Evolutionary conservation across 2,888 invertebrate genomes (phyloP).

Genomic region (Caenorhabditis macrosperma): DNA sequence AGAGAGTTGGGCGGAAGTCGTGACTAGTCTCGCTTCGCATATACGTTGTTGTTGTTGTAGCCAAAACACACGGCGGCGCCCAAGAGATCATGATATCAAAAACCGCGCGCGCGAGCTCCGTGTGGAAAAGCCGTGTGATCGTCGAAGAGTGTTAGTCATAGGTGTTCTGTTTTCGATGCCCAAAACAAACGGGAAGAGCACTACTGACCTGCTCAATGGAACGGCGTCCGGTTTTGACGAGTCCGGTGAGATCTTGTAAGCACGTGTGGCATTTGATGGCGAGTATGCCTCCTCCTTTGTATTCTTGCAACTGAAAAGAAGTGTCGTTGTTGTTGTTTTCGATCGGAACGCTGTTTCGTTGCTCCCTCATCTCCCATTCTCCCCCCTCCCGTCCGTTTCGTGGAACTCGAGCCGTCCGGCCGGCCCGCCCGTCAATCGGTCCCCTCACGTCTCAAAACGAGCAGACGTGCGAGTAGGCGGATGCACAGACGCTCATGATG

Average conservation of each 20-base stretch:
- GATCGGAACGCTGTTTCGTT: slow-evolving; percentile 7
- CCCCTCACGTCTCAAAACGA: background rate
- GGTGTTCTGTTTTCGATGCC: background rate
- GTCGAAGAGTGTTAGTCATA: background rate
- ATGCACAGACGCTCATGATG: slow-evolving; percentile 28
- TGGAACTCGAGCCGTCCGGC: no score
- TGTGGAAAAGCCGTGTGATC: background rate
- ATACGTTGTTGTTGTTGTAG: slow-evolving; percentile 8
- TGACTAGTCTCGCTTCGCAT: background rate
- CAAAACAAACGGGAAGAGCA: background rate
- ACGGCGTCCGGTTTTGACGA: background rate
- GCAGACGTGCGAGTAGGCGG: slow-evolving; percentile 28
- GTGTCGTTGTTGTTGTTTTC: background rate
- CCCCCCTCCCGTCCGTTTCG: no score
- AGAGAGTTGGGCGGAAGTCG: slow-evolving; percentile 31
- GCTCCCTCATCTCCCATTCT: slow-evolving; percentile 9
- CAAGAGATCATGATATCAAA: slow-evolving; percentile 32
- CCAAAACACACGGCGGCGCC: slow-evolving; percentile 22
- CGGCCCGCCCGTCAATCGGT: background rate
- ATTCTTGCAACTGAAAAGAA: slow-evolving; percentile 9
- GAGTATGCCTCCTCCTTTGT: background rate
- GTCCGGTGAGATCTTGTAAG: background rate
- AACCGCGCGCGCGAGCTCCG: slow-evolving; percentile 10
- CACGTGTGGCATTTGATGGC: background rate
- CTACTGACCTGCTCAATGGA: background rate